Base-by-base conservation (phyloP, 2,797 vertebrate genomes). In the Pseudopleuronectes americanus region DNA sequence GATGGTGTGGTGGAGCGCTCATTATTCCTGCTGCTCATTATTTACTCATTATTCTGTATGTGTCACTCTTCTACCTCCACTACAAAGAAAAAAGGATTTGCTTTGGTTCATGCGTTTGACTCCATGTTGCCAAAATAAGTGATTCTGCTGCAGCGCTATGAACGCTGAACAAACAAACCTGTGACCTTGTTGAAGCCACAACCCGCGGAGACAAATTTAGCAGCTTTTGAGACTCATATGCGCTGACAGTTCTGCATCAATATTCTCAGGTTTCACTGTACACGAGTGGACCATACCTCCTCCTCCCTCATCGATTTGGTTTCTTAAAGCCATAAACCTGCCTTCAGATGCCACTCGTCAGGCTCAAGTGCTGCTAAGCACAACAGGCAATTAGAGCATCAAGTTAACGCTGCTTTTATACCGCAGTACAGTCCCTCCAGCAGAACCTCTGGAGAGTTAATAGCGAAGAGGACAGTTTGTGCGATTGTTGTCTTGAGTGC, bases 1-100 rank as follows among this genome's bases (percentile, higher is more conserved):
- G 80, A 84, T 74, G 84, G 67, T 76, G 79, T 58, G 56, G 68
- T 52, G 48, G 26, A 4, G 16, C 43, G 9, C 71, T 87, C 76
- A 81, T 89, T 89, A 70, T 77, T 87, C 43, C 62, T 73, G 62
- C 58, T 73, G 61, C 64, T 89, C 85, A 86, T 90, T 88, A 88
- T 81, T 76, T 81, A 72, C 75, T 83, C 76, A 76, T 83, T 81
- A 80, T 64, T 67, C 48, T 38, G 31, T 33, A 4, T 38, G 19
- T 82, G 76, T 85, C 83, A 78, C 77, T 82, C 68, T 73, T 79
- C 36, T 24, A 55, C 26, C 49, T 48, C 60, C 68, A 26, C 52
- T 79, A 60, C 52, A 60, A 76, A 85, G n/a, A 23, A 83, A 71
- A 23, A 81, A 83, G 74, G 45, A 79, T 76, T 61, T 72, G 55